Percentiles rank a stretch among this genome's conserved stretches.
Conservation (phyloP, 2,113 vertebrate species). For the Aegithalos caudatus region DNA sequence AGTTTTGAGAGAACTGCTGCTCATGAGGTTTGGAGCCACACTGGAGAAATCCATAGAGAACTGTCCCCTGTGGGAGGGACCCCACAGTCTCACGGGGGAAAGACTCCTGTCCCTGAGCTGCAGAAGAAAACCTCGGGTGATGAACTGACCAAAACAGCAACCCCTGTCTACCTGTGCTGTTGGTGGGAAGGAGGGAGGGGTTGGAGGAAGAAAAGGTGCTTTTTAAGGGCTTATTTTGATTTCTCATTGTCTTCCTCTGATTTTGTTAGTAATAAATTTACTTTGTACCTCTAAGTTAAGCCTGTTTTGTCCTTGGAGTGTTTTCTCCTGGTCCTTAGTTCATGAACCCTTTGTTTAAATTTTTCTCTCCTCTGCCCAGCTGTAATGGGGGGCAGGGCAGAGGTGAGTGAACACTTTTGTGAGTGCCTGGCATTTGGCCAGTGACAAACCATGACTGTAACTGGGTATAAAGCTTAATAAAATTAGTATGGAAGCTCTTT, state of each 20-base stretch:
- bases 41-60: not conserved
- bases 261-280: no score
- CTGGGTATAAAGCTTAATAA: not conserved
- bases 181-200: not conserved
- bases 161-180: no score
- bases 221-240: not conserved
- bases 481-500: not conserved
- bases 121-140: accelerated
- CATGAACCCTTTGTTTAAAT: not conserved
- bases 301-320: not conserved
- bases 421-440: not conserved
- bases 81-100: accelerated
- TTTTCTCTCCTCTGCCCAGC: not conserved
- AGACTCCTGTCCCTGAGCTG: not conserved
- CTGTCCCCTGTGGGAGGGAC: not conserved
- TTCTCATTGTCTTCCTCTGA: not conserved
- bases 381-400: not conserved
- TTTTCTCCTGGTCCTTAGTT: not conserved
- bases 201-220: not conserved
- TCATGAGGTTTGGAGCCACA: not conserved
- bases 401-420: accelerated
- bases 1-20: not conserved
- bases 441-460: not conserved
- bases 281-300: not conserved
- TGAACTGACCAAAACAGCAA: no score